Evolutionary conservation across 2,113 vertebrate species (phyloP).

Genomic region (Oceanites oceanicus): DNA sequence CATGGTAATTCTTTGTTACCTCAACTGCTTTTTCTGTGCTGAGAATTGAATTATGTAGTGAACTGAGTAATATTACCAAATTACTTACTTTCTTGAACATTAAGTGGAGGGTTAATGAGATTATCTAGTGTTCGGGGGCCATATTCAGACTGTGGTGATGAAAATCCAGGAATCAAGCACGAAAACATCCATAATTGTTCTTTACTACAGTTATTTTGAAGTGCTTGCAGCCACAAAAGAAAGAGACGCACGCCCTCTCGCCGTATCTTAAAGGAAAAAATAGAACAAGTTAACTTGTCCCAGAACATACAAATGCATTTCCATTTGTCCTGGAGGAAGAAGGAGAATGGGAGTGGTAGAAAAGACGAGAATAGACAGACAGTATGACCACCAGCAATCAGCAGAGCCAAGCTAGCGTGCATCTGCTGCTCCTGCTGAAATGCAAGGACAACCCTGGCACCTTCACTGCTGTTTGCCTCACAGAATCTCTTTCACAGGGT

Average conservation of each 20-base stretch:
- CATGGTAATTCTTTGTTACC: not conserved
- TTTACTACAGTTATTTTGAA: slow-evolving; percentile 91
- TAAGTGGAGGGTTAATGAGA: slow-evolving; percentile 92
- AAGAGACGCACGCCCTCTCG: slow-evolving; percentile 96
- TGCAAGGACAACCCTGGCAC: not conserved
- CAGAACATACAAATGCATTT: not conserved
- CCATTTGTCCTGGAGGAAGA: not conserved
- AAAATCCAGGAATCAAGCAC: slow-evolving; percentile 97
- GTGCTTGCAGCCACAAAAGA: slow-evolving; percentile 95
- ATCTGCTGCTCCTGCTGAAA: not conserved
- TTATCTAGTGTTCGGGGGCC: slow-evolving; percentile 92
- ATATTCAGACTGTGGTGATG: slow-evolving; percentile 86
- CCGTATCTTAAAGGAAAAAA: slow-evolving; percentile 81
- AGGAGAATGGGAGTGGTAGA: not conserved
- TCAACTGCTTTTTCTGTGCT: not conserved
- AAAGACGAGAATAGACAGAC: not conserved
- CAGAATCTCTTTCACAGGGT: not conserved
- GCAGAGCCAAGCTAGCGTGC: not conserved
- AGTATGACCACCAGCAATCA: not conserved
- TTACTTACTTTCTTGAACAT: slow-evolving; percentile 91
- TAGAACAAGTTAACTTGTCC: not conserved
- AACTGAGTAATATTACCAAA: not conserved
- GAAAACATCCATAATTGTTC: slow-evolving; percentile 98
- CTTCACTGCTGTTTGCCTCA: not conserved
- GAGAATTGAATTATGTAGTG: not conserved